Percentiles rank a stretch among this genome's conserved stretches.
Conservation (phyloP, 2,888 invertebrate genomes). For the Theretra japonica region DNA sequence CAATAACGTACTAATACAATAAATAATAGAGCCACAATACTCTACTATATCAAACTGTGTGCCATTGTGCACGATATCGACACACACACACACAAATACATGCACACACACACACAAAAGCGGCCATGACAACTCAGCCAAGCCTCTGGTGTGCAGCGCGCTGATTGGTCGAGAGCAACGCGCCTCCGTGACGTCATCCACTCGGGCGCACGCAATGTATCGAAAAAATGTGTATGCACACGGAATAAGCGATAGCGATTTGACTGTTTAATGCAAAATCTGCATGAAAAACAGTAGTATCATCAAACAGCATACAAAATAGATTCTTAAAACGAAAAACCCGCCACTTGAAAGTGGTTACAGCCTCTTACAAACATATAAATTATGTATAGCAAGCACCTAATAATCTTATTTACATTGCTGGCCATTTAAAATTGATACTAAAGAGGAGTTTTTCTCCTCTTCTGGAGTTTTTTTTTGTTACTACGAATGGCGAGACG, state of each 20-base stretch:
- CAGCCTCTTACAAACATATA: too few species aligned
- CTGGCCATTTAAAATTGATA: too few species aligned
- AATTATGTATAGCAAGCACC: too few species aligned
- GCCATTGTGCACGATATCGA: conserved; percentile 38
- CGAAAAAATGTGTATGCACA: conserved; percentile 49
- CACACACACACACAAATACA: conserved; percentile 45
- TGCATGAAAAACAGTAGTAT: background rate
- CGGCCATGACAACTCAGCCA: conserved; percentile 68
- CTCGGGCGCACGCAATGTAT: conserved; percentile 61
- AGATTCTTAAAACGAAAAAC: too few species aligned
- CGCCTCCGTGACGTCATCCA: conserved; percentile 72
- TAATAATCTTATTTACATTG: too few species aligned
- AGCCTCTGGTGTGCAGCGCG: conserved; percentile 63
- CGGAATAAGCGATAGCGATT: conserved; percentile 56
- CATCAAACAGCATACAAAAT: too few species aligned
- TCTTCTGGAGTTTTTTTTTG: too few species aligned
- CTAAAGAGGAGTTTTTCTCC: too few species aligned
- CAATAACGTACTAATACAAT: background rate
- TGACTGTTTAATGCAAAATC: background rate
- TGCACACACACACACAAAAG: conserved; percentile 43
- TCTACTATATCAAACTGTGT: background rate
- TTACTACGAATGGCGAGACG: too few species aligned
- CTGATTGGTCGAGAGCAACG: conserved; percentile 66
- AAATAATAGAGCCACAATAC: background rate
- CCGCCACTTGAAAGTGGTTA: too few species aligned